Evolutionary conservation across 1,140 invertebrate genomes (phyloP), one percentile per base, ranked within the genome.

Genomic region (Lepidotrigona ventralis): DNA sequence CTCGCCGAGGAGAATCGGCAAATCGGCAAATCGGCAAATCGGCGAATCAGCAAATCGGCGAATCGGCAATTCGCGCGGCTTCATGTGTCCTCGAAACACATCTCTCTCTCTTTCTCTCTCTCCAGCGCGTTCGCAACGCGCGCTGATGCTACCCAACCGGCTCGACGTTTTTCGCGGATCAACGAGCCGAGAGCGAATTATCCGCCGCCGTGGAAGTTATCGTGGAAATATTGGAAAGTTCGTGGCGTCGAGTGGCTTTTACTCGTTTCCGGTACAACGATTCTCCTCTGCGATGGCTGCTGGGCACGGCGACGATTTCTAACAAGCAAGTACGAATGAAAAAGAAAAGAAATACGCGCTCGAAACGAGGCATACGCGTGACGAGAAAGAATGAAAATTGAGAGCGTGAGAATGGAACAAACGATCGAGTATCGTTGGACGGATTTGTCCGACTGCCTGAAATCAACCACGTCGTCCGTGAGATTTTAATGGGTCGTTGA

Each of bases 101-200:
- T 51, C 69, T n/a, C n/a, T n/a, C n/a, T n/a, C n/a, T n/a, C n/a
- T n/a, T n/a, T n/a, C n/a, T n/a, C 79, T 77, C 83, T 60, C 86
- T 85, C 60, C 39, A 46, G 39, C 39, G 39, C 39, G 39, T 46
- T 39, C 70, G 69, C 70, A 68, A 72, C 80, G 63, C 72, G 15
- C 76, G 58, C 51, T 78, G 82, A 85, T 81, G 73, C 82, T 79
- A 85, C 71, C 33, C 79, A 90, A 81, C 90, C 87, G 91, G 80
- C 90, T 79, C 91, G 89, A 88, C 85, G 92, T 88, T 92, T 92
- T 92, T 93, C 86, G 85, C 90, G 90, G 89, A 78, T 88, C 92
- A 92, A 84, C 88, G 92, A 88, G 69, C 91, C 83, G 91, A 86
- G 88, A 91, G 84, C 86, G 88, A 92, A 92, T 93, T 92, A 92